Evolutionary conservation across 1,140 invertebrate species (phyloP).

Genomic region (Tetragonula clypearis): DNA sequence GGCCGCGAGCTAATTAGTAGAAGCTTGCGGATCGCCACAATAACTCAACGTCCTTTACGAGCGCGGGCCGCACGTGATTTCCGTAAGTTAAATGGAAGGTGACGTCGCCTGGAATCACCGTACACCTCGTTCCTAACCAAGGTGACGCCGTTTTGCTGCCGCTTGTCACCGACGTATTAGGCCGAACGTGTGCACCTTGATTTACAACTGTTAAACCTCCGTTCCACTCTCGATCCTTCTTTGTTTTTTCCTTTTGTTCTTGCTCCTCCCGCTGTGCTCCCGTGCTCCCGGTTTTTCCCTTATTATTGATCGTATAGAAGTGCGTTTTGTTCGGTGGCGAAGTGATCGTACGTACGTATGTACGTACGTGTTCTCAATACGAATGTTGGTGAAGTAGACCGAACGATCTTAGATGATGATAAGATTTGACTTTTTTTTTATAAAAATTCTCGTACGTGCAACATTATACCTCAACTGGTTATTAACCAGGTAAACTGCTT

Average conservation of each 20-base stretch:
- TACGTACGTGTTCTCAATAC: no score
- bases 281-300: not conserved
- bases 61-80: conserved; percentile 69
- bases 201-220: conserved; percentile 25
- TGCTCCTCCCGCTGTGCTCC: not conserved
- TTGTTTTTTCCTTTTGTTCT: no score
- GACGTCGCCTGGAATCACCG: conserved; percentile 69
- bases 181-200: conserved; percentile 34
- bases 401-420: not conserved
- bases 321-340: not conserved
- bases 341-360: not conserved
- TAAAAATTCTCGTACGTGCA: not conserved
- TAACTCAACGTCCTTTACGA: conserved; percentile 76
- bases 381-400: not conserved
- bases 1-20: conserved; percentile 78
- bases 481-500: not conserved
- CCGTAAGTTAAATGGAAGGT: conserved; percentile 68
- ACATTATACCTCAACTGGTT: not conserved
- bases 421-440: not conserved
- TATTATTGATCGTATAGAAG: not conserved
- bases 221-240: not conserved
- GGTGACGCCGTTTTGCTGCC: conserved; percentile 52
- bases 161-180: conserved; percentile 50
- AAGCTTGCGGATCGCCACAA: conserved; percentile 70
- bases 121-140: conserved; percentile 62